Percentiles rank a stretch among this genome's conserved stretches.
Conservation (phyloP, 2,797 vertebrate genomes). For the Typhlichthys eigenmanni region DNA sequence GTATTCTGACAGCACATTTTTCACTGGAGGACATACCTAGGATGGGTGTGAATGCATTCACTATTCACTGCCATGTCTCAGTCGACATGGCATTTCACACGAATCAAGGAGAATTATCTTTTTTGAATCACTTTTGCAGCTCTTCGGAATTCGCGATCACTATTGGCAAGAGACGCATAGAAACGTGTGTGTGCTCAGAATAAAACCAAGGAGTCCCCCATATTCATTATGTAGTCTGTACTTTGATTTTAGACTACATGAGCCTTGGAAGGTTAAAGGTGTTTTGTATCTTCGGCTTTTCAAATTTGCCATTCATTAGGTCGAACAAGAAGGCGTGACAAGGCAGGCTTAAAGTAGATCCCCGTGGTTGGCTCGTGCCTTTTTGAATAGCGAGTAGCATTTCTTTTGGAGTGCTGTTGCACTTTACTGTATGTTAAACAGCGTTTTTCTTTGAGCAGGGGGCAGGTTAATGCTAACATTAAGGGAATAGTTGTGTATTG, state of each 20-base stretch:
- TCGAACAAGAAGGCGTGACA: slow-evolving; percentile 8
- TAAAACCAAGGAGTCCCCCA: slow-evolving; percentile 52
- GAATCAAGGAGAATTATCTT: slow-evolving; percentile 31
- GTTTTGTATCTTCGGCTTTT: slow-evolving; percentile 23
- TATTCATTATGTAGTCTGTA: slow-evolving; percentile 26
- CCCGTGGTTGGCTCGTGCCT: slow-evolving; percentile 23
- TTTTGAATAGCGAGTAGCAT: slow-evolving; percentile 1
- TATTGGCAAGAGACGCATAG: slow-evolving; percentile 27
- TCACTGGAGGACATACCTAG: slow-evolving; percentile 56
- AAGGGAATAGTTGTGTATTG: slow-evolving; percentile 46
- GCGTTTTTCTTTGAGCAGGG: slow-evolving; percentile 13
- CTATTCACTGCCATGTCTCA: slow-evolving; percentile 61
- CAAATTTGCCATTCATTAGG: slow-evolving; percentile 26
- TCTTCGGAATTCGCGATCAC: slow-evolving; percentile 51
- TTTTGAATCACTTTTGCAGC: slow-evolving; percentile 41
- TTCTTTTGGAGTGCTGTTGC: slow-evolving; percentile 12
- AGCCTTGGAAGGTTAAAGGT: slow-evolving; percentile 47
- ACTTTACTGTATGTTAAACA: slow-evolving; percentile 14
- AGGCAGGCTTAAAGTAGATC: background rate
- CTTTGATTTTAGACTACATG: slow-evolving; percentile 14
- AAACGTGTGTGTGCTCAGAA: slow-evolving; percentile 37
- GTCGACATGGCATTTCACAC: slow-evolving; percentile 35
- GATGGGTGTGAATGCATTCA: slow-evolving; percentile 60
- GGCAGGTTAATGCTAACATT: slow-evolving; percentile 41
- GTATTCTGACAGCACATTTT: slow-evolving; percentile 48